Conservation (phyloP, 2,797 vertebrate genomes). For the Coracias cyanogaster region DNA sequence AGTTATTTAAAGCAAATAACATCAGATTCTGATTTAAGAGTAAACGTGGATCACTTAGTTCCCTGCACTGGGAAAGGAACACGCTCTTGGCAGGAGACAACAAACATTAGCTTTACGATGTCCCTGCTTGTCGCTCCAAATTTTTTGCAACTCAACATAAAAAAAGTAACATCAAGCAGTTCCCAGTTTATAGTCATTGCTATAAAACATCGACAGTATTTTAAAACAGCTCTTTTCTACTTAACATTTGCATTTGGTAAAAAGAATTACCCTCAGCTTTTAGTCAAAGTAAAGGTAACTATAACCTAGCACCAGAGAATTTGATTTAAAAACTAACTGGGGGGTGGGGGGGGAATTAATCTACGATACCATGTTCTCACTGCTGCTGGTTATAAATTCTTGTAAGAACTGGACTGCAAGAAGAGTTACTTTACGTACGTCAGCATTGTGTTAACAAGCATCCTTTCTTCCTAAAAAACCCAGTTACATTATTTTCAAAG, state of each 20-base stretch:
- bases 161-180: not conserved
- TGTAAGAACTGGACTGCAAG: not conserved
- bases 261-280: not conserved
- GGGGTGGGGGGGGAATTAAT: rapidly evolving
- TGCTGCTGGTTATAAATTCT: not conserved
- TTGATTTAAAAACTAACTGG: not conserved
- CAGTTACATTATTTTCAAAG: not conserved
- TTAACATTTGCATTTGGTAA: not conserved
- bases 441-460: not conserved
- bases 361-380: not conserved
- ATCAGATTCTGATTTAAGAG: not conserved
- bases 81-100: not conserved
- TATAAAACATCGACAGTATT: not conserved
- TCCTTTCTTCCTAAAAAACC: not conserved
- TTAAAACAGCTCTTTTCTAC: not conserved
- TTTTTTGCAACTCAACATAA: not conserved
- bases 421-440: not conserved
- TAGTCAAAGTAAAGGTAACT: not conserved
- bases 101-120: not conserved
- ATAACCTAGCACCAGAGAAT: not conserved
- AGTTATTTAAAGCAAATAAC: not conserved
- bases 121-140: not conserved
- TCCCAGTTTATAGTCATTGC: not conserved
- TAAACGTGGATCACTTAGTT: not conserved
- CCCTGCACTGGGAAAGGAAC: not conserved